Base-by-base conservation (phyloP, 2,113 vertebrate genomes). In the Nesogale talazaci region DNA sequence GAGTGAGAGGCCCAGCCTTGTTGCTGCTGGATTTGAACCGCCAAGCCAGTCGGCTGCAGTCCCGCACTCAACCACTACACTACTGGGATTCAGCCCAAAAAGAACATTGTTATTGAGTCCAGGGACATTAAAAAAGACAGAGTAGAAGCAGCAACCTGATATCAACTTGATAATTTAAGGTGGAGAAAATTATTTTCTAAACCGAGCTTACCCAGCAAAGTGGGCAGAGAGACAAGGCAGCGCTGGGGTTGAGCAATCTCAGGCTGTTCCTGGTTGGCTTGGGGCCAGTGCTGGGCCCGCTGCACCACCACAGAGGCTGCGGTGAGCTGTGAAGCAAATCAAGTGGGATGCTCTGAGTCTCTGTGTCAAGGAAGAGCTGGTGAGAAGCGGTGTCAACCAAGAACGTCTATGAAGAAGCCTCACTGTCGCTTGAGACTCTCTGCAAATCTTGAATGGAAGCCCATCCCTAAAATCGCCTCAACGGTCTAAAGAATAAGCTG, bases 271-370 rank as follows among this genome's bases (percentile, higher is more conserved):
- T 65, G 9, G 15, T n/a, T 42, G 20, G 31, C 3, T 1, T 3
- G 56, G 81, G 31, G 29, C 27, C 22, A 56, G 4, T 8, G 14
- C 9, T 6, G 42, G 40, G 17, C 61, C 10, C 1, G 2, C 17
- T 12, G 7, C 3, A 38, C 29, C 22, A 9, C 6, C 6, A 0
- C 0, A 16, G 56, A 70, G 12, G 1, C 72, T n/a, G n/a, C 27
- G 12, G 25, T 34, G 59, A 76, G 59, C 22, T 20, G 9, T 46
- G 22, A 14, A n/a, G 46, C 31, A 3, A 3, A 0, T 29, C 46
- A 25, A 72, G 29, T 0, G 6, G 0, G 72, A 3, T 76, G 4
- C 22, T 69, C 75, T 46, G 42, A 76, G 52, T 31, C 19, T 46
- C 40, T 77, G 40, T 5, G 61, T 15, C 27, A 14, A 52, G 3